phyloP scores from a whole-genome alignment of 2,797 vertebrate genomes.

The Esox lucius region DNA sequence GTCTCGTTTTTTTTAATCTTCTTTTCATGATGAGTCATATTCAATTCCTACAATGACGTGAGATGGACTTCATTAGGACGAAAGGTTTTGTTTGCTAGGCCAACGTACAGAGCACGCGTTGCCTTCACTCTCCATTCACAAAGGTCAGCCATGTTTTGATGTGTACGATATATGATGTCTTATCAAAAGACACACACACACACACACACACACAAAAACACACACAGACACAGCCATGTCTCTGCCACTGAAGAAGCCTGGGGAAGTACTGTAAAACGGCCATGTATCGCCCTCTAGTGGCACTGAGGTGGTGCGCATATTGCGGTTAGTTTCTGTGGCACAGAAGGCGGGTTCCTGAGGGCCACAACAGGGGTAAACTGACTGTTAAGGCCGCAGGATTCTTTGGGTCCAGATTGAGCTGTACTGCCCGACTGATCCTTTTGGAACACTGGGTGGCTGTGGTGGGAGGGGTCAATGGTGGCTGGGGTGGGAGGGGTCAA shows the following conservation, averaged over 20 bases:
- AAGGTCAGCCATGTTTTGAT: background rate
- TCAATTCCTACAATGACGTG: background rate
- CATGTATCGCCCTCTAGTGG: constrained; percentile 45
- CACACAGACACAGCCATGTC: background rate
- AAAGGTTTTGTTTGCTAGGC: background rate
- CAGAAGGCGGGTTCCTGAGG: no score
- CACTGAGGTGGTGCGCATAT: background rate
- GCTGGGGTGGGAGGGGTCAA: no score
- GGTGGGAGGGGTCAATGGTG: no score
- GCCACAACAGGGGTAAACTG: no score
- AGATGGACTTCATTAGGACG: background rate
- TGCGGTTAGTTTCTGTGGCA: no score
- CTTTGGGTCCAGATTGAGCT: no score
- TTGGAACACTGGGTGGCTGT: no score
- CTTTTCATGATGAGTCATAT: background rate
- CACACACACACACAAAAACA: background rate
- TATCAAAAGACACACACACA: background rate
- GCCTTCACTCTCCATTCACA: background rate
- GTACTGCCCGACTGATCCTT: no score
- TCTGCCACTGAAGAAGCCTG: background rate
- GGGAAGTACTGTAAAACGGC: background rate
- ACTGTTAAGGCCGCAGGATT: no score
- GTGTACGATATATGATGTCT: background rate
- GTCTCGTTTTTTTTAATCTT: background rate
- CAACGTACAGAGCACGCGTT: background rate